A percentile compares a stretch with the other conserved stretches of the same genome.
Evolutionary conservation across 92 coral and sea anemone genomes (phyloP).

Genomic region (Phenganax stokvisi): DNA sequence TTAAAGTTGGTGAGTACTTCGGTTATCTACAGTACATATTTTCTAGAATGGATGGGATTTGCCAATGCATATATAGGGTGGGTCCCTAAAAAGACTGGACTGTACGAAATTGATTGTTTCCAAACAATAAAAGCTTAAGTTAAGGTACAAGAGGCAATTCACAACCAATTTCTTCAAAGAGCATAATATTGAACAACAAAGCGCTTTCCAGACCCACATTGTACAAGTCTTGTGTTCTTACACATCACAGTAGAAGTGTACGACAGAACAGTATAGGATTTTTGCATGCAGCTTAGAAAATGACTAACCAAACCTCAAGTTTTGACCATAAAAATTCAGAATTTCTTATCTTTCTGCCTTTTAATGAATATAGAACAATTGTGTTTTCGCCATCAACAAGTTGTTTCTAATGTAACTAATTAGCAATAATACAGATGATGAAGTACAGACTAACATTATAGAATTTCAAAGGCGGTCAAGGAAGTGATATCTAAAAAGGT

Average conservation of each 20-base stretch:
- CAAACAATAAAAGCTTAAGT: background rate
- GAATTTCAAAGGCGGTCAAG: background rate
- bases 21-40: background rate
- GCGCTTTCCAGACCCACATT: too few relatives aligned
- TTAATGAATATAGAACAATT: too few relatives aligned
- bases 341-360: too few relatives aligned
- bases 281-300: too few relatives aligned
- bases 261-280: too few relatives aligned
- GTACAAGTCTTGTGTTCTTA: too few relatives aligned
- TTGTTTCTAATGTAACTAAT: background rate
- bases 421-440: background rate
- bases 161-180: background rate
- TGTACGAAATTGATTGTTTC: background rate
- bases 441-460: background rate
- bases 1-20: conserved; percentile 65
- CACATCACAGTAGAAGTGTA: too few relatives aligned
- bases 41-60: background rate
- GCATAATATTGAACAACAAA: background rate
- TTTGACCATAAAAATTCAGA: too few relatives aligned
- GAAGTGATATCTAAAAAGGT: conserved; percentile 30
- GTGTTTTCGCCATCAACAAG: too few relatives aligned
- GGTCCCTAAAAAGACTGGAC: background rate
- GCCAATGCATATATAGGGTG: background rate
- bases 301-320: too few relatives aligned
- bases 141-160: background rate